Percentiles rank a stretch among this genome's conserved stretches.
Evolutionary conservation across 2,888 invertebrate species (phyloP).

Genomic region (Elysia crispata): DNA sequence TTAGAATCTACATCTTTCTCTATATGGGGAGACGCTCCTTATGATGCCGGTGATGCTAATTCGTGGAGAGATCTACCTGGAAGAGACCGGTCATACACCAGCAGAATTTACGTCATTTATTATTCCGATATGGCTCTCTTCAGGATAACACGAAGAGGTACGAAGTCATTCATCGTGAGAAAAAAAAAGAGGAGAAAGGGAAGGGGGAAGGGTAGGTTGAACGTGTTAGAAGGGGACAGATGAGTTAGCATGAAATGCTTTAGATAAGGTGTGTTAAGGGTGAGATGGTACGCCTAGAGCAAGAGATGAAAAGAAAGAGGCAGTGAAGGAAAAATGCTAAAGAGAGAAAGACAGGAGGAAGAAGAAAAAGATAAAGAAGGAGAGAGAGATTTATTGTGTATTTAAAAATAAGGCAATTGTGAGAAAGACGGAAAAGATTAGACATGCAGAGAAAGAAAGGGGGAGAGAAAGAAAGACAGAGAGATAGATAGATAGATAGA

Average conservation of each 20-base stretch:
- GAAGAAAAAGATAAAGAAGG: not conserved
- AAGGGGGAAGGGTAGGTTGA: not conserved
- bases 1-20: no score
- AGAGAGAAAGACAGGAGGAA: not conserved
- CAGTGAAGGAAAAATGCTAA: not conserved
- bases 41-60: no score
- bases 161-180: not conserved
- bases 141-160: not conserved
- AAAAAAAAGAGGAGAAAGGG: no score
- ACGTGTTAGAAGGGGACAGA: not conserved
- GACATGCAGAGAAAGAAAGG: constrained; percentile 11
- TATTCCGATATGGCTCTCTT: no score
- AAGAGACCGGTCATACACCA: no score
- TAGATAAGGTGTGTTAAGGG: not conserved
- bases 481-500: not conserved
- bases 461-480: not conserved
- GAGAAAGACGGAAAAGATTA: no score
- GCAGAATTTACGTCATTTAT: no score
- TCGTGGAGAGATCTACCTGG: no score
- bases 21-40: no score
- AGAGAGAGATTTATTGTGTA: no score
- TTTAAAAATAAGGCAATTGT: no score
- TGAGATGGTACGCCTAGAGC: not conserved
- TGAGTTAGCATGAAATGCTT: not conserved
- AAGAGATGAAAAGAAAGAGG: not conserved